Evolutionary conservation across 2,113 vertebrate genomes (phyloP), one percentile per base, ranked within the genome.

Genomic region (Catharus minimus): DNA sequence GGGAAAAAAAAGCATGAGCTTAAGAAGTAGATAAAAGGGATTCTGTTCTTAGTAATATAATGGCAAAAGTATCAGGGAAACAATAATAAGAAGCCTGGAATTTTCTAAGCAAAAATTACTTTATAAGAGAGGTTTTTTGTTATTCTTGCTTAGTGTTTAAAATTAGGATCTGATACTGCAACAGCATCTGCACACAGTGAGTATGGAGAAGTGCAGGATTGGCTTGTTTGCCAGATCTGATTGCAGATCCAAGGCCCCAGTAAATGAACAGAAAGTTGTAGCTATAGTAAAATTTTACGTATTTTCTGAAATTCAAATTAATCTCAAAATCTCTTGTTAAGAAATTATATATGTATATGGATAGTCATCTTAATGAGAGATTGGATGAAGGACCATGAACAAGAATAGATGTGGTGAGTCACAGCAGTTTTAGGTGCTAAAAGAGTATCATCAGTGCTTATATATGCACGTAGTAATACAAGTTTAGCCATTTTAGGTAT

Each of bases 91-190:
- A 90, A 86, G 26, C 32, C 12, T 82, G 41, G 49, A 81, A 74
- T 91, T 94, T 86, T 90, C 69, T 44, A 68, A 86, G 55, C 10
- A 72, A 72, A 68, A 88, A 84, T 86, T 72, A 75, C 58, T 95
- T 83, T 46, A 39, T 39, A 15, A 55, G 57, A 33, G 17, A 65
- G n/a, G 22, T 58, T 80, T 92, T 88, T 92, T 92, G 49, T 91
- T 88, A 33, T 46, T 86, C 36, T 86, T 84, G 23, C 58, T 86
- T 60, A 57, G 33, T 64, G 82, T 91, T 95, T 92, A 95, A 88
- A 95, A 93, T 91, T 88, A 88, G 85, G 76, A 64, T 81, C 66
- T 80, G 49, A 94, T 95, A 58, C 77, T 90, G 81, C 78, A 77
- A 41, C 62, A 94, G 71, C 88, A 80, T 93, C 92, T 95, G 74